Conservation (phyloP, 2,113 vertebrate genomes). For the Albula goreensis region DNA sequence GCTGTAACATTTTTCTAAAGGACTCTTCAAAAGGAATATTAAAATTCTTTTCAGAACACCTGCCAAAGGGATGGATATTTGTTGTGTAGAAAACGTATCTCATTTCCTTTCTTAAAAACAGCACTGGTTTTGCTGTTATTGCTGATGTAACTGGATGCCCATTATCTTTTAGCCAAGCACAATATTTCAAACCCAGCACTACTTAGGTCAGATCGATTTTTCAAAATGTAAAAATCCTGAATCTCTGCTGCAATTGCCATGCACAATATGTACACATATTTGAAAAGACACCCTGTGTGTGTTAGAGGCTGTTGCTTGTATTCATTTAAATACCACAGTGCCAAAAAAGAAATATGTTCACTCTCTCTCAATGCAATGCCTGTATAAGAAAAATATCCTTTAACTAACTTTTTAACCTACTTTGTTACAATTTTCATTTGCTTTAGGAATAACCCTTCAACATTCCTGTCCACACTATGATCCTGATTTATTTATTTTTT, state of each 20-base stretch:
- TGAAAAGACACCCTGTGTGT: background rate
- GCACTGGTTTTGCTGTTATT: background rate
- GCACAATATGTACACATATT: background rate
- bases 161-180: background rate
- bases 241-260: background rate
- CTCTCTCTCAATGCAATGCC: too few relatives aligned
- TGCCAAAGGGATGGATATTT: background rate
- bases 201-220: background rate
- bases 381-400: too few relatives aligned
- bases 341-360: background rate
- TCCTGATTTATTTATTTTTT: background rate
- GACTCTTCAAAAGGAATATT: background rate
- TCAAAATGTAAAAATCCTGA: background rate
- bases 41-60: background rate
- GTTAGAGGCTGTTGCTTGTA: background rate
- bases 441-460: too few relatives aligned
- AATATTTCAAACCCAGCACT: background rate
- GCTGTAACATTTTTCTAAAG: background rate
- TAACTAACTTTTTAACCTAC: too few relatives aligned
- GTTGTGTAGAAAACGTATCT: too few relatives aligned
- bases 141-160: background rate
- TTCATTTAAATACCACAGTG: background rate
- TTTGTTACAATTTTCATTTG: too few relatives aligned
- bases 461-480: background rate
- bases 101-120: background rate